A percentile compares a stretch with the other conserved stretches of the same genome.
phyloP scores from a whole-genome alignment of 2,888 invertebrate genomes.

The Amiota mariae region DNA sequence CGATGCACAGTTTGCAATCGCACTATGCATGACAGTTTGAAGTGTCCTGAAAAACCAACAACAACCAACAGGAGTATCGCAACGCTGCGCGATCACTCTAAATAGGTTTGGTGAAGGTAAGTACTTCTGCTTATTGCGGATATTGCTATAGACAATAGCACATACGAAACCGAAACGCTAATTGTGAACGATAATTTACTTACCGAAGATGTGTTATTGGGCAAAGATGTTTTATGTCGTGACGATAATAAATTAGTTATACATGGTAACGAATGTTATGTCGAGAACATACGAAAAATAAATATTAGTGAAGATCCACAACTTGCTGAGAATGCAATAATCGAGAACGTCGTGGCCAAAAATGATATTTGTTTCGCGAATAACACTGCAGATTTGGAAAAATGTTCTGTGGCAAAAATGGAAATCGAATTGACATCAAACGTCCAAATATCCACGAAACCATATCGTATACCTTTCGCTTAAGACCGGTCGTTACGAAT shows the following conservation, averaged over 20 bases:
- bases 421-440: neutral
- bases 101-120: slow-evolving; percentile 30
- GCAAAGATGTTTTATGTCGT: slow-evolving; percentile 29
- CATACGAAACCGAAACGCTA: slow-evolving; percentile 23
- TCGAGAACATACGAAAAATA: slow-evolving; percentile 1
- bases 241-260: neutral
- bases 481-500: neutral
- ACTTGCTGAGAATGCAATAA: neutral
- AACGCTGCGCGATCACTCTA: slow-evolving; percentile 1
- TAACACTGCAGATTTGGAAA: slow-evolving; percentile 17
- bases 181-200: too few relatives aligned
- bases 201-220: slow-evolving; percentile 30
- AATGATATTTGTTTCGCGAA: neutral
- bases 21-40: too few relatives aligned
- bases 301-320: neutral
- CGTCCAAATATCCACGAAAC: slow-evolving; percentile 7
- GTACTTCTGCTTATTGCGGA: slow-evolving; percentile 29
- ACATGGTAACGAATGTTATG: neutral
- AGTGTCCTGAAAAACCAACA: too few relatives aligned
- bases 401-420: too few relatives aligned
- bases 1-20: slow-evolving; percentile 22
- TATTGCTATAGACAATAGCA: slow-evolving; percentile 23
- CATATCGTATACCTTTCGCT: slow-evolving; percentile 1
- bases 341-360: neutral
- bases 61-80: neutral